Conservation (phyloP, 37 sponge, comb jelly and placozoan genomes). For the Crambe crambe region DNA sequence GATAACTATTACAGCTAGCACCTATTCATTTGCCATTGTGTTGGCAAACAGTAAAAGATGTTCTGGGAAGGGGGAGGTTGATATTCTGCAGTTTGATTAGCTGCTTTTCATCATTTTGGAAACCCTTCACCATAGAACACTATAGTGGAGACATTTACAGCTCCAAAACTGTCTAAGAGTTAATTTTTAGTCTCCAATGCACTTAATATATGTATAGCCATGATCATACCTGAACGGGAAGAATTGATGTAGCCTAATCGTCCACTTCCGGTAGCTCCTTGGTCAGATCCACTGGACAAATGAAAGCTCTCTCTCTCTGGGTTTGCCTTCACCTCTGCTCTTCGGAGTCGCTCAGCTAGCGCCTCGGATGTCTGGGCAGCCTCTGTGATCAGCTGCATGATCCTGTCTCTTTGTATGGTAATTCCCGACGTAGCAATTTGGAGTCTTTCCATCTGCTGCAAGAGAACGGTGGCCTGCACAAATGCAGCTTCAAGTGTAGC, state of each 20-base stretch:
- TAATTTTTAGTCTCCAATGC: too few species aligned
- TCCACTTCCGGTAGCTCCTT: not conserved
- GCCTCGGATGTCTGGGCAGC: slow-evolving; percentile 17
- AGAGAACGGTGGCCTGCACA: slow-evolving; percentile 29
- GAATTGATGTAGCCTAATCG: not conserved
- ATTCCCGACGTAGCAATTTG: not conserved
- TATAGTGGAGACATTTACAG: too few species aligned
- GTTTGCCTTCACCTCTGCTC: not conserved
- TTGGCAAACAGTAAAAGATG: too few species aligned
- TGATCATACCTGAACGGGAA: not conserved
- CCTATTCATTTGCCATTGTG: too few species aligned
- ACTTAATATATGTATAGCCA: too few species aligned
- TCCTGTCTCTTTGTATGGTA: not conserved
- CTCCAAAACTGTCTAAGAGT: too few species aligned
- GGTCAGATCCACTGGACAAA: not conserved
- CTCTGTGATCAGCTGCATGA: slow-evolving; percentile 7
- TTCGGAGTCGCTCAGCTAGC: slow-evolving; percentile 17
- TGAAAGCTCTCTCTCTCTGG: not conserved
- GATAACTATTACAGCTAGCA: too few species aligned
- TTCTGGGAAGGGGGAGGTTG: too few species aligned
- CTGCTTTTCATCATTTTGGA: too few species aligned
- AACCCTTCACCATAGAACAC: too few species aligned
- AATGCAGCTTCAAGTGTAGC: slow-evolving; percentile 19
- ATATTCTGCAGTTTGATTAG: too few species aligned
- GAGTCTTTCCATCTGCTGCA: slow-evolving; percentile 30